These are phyloP conservation scores for Brassicogethes aeneus DNA, from an alignment of 2,888 invertebrate genomes.

Conservation along the genomic window DNA sequence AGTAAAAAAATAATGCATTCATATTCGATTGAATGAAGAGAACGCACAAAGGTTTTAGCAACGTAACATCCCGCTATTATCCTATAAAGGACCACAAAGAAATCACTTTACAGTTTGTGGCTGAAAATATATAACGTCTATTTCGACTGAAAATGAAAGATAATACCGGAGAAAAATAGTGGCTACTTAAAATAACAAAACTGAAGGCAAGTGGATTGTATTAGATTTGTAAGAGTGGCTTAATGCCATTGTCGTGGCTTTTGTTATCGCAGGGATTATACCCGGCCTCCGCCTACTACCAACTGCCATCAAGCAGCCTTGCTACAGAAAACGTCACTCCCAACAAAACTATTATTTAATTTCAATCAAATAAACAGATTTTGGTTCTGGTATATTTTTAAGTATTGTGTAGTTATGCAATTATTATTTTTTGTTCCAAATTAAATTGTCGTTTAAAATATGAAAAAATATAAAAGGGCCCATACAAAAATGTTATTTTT, in stretches of 20 bases:
- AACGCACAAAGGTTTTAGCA: slow-evolving; percentile 20
- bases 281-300: too few relatives aligned
- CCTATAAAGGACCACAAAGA: slow-evolving; percentile 18
- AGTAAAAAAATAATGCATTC: not conserved
- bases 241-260: slow-evolving; percentile 1
- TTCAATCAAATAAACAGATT: too few relatives aligned
- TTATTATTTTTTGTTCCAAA: too few relatives aligned
- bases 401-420: too few relatives aligned
- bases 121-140: slow-evolving; percentile 20
- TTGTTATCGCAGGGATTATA: too few relatives aligned
- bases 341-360: too few relatives aligned
- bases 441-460: too few relatives aligned
- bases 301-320: too few relatives aligned
- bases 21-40: not conserved
- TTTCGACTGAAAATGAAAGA: slow-evolving; percentile 15
- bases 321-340: too few relatives aligned
- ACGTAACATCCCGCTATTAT: slow-evolving; percentile 24
- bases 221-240: not conserved
- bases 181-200: slow-evolving; percentile 12
- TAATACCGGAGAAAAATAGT: slow-evolving; percentile 13
- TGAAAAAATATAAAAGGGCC: too few relatives aligned
- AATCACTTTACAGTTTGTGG: slow-evolving; percentile 22
- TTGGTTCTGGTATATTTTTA: too few relatives aligned
- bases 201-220: slow-evolving; percentile 4
- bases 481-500: too few relatives aligned